Conservation (phyloP, 2,797 vertebrate genomes). For the Poeciliopsis paucimaculata region DNA sequence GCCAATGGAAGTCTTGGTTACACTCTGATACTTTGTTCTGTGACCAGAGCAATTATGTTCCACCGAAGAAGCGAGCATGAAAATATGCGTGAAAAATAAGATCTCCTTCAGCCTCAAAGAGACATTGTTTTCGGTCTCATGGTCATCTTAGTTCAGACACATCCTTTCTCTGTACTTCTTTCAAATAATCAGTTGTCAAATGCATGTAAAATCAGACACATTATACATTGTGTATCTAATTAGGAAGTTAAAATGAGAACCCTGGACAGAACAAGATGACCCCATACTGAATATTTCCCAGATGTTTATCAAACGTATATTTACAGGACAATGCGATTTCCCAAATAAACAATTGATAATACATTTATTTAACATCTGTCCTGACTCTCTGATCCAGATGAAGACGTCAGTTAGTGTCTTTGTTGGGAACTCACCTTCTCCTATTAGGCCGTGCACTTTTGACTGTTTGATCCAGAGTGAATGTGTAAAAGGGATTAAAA, state of each 20-base stretch:
- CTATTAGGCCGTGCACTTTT: not conserved
- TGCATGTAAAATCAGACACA: not conserved
- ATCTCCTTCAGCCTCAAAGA: not conserved
- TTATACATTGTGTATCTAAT: not conserved
- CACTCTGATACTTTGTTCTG: not conserved
- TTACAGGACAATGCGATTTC: slow-evolving; percentile 15
- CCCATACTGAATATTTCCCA: slow-evolving; percentile 8
- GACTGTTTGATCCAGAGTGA: not conserved
- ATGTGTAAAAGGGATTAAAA: not conserved
- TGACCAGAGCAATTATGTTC: not conserved
- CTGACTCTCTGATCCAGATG: not conserved
- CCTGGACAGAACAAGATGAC: slow-evolving; percentile 14
- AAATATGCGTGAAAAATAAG: not conserved
- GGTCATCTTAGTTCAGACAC: slow-evolving; percentile 4
- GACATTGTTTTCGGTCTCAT: not conserved
- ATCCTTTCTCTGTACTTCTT: not conserved
- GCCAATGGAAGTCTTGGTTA: not conserved
- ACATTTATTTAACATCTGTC: not conserved
- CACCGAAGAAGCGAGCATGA: not conserved
- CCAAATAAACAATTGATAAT: no score
- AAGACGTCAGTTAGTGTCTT: not conserved
- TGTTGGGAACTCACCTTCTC: not conserved
- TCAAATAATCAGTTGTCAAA: not conserved
- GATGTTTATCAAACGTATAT: slow-evolving; percentile 6
- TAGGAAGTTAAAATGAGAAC: slow-evolving; percentile 15